Percentiles rank a stretch among this genome's conserved stretches.
Conservation (phyloP, 2,797 vertebrate genomes). For the Masticophis lateralis region DNA sequence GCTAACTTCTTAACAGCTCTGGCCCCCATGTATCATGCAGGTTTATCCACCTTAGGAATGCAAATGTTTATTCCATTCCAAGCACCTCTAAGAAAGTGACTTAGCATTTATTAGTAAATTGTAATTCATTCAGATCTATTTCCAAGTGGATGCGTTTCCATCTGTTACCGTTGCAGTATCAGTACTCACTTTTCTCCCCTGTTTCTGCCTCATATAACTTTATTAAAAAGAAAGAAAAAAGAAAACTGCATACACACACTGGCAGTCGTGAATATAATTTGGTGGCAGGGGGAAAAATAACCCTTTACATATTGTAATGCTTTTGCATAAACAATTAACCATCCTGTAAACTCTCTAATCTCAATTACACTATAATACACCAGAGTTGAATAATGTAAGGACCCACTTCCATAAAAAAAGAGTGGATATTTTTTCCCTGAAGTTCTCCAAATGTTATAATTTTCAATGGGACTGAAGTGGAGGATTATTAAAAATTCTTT, state of each 20-base stretch:
- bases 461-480: not conserved
- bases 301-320: not conserved
- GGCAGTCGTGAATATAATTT: not conserved
- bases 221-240: too few relatives aligned
- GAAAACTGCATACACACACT: not conserved
- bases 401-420: not conserved
- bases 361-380: not conserved
- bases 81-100: not conserved
- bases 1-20: not conserved
- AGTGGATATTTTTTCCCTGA: not conserved
- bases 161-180: conserved; percentile 16
- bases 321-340: not conserved
- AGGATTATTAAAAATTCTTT: not conserved
- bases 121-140: conserved; percentile 19
- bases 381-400: not conserved
- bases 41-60: not conserved
- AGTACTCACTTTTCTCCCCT: not conserved
- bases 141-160: conserved; percentile 3
- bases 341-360: not conserved
- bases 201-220: not conserved
- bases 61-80: not conserved
- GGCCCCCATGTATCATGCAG: not conserved
- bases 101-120: conserved; percentile 5
- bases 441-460: not conserved
- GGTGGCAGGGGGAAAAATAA: not conserved